A percentile compares a stretch with the other conserved stretches of the same genome.
These are phyloP conservation scores for Dermatophagoides farinae DNA, from an alignment of 1,140 invertebrate genomes.

Conservation along the genomic window DNA sequence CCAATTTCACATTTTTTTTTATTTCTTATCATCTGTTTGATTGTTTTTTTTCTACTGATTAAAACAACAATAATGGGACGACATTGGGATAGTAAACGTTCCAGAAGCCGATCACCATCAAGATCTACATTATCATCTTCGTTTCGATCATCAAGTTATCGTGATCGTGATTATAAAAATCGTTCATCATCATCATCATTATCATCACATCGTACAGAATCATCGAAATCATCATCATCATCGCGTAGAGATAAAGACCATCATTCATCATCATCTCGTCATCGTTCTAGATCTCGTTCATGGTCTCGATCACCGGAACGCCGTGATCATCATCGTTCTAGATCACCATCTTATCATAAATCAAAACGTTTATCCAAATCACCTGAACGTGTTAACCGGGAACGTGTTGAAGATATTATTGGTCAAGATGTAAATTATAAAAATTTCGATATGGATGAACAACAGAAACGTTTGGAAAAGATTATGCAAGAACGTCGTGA, in stretches of 20 bases:
- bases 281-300: not conserved
- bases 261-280: not conserved
- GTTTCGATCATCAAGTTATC: not conserved
- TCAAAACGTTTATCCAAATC: not conserved
- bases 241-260: not conserved
- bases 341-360: not conserved
- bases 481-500: slow-evolving; percentile 92
- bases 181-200: not conserved
- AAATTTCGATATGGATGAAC: slow-evolving; percentile 28
- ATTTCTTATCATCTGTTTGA: too few species aligned
- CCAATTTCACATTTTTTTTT: too few species aligned
- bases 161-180: slow-evolving; percentile 1
- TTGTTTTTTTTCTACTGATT: too few species aligned
- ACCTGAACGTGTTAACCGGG: not conserved
- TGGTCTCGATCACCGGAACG: not conserved
- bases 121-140: not conserved
- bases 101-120: slow-evolving; percentile 6
- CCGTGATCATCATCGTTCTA: not conserved
- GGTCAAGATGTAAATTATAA: slow-evolving; percentile 16
- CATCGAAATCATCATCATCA: not conserved
- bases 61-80: not conserved
- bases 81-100: not conserved
- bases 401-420: slow-evolving; percentile 11
- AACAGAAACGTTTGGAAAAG: slow-evolving; percentile 63
- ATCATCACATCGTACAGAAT: not conserved